Evolutionary conservation across 2,797 vertebrate species (phyloP), one percentile per base, ranked within the genome.

Genomic region (Spatula versicolor): DNA sequence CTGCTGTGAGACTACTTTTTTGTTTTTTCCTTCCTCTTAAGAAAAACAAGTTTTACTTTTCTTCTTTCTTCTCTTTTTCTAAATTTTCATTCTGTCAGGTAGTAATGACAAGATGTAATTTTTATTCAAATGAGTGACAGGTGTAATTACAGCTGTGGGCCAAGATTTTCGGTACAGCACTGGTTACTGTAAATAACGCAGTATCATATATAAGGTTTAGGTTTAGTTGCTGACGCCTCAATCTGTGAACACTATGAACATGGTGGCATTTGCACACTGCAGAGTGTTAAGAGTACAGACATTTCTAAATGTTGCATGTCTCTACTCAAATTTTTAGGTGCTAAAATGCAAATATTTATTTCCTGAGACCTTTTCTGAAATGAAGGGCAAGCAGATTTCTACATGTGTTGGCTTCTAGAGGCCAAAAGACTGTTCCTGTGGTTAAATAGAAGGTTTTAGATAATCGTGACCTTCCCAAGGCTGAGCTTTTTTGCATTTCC

Each of bases 71-170:
- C 14, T 55, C 48, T 50, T 50, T 25, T 50, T 25, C 48, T 50
- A 50, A 54, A 22, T 68, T 37, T 50, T 48, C 15, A 41, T 45
- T 85, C 68, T 72, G 14, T 26, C 0, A 2, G 10, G 41, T 86
- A 81, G 22, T 45, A 83, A 80, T 3, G 6, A 80, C 52, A 93
- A 85, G 79, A 30, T 83, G n/a, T 69, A 54, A 71, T 50, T 92
- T 92, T 73, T 69, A 73, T 39, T 91, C 80, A 79, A 79, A 84
- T 2, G 5, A 68, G 10, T 74, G 74, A 45, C 77, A 86, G 20
- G 43, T 91, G 54, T 87, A 95, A 91, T 77, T 91, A 45, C 60
- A 84, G 83, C 83, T 81, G 63, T 56, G 72, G n/a, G 48, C 73
- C 78, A 33, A 37, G 79, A 81, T 78, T 92, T 96, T 66, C 55